Base-by-base conservation (phyloP, 2,888 invertebrate genomes). In the Trachelus troglodyta region DNA sequence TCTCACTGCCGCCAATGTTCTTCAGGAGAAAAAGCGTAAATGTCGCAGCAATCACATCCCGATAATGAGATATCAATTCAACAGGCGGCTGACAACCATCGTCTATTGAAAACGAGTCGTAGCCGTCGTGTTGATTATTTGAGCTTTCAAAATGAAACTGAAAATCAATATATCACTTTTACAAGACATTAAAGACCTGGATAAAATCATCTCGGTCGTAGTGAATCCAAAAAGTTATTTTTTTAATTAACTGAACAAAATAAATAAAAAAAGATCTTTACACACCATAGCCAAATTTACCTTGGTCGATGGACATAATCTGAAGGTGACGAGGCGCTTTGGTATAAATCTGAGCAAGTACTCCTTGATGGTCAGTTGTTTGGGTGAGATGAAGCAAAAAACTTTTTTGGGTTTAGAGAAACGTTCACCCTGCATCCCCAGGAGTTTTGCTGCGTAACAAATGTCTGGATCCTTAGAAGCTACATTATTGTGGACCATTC, bases 1-100 rank as follows among this genome's bases (percentile, higher is more conserved):
- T 96, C 92, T 98, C 98, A 74, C 98, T 98, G 3, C 98, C 98
- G 76, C 98, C 98, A 91, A 98, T 98, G 93, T 98, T 98, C 92
- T 97, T 97, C 40, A 98, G 92, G 83, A 98, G 94, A 90, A 98
- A 97, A 89, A 97, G 96, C 1, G 98, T 97, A 92, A 97, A 98
- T 34, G 98, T 97, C 80, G 98, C 98, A 6, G 97, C 98, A 84
- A 98, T 96, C 75, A 98, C 96, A 91, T 98, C 97, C 3, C 98
- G 94, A 91, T 98, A 97, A 82, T 95, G 95, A 3, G 97, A 96
- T 79, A 95, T 94, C 85, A 98, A 92, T 91, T 96, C 95, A 81
- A 98, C 94, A 86, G 95, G 95, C 0, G 97, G 96, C 89, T 98
- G 98, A 80, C 96, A 96, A 12, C 98, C 98, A 90, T 98, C 98